Base-by-base conservation (phyloP, 2,113 vertebrate species). In the Pluvialis apricaria region DNA sequence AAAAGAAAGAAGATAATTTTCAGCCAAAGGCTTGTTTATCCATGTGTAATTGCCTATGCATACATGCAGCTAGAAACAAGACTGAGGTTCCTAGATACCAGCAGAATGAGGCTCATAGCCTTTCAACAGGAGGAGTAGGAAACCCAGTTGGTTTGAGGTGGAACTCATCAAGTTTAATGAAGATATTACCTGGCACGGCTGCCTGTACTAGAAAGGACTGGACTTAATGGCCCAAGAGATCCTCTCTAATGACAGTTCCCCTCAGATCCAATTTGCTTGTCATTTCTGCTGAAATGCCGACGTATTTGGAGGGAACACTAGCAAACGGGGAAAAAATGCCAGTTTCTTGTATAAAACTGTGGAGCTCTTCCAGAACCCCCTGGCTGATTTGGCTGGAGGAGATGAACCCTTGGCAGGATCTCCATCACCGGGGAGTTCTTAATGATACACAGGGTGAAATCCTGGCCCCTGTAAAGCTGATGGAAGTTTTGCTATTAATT, bases 351-450 rank as follows among this genome's bases (percentile, higher is more conserved):
- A 83, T 38, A 73, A 90, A 93, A 78, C 57, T 25, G 49, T 93
- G 92, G 96, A 94, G 52, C 10, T 62, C 38, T 93, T 94, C 88
- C 96, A 70, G 9, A 92, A 70, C 25, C 66, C 84, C 55, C 71
- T 58, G 72, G 57, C 49, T 86, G 86, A 71, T 14, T 78, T 19
- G 13, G 58, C 54, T 66, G 73, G 14, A 82, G 55, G 76, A 97
- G 83, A 76, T 44, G 55, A 94, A 86, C 87, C 24, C 19, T 78
- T 71, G 75, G 88, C 80, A 89, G 83, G 58, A 90, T 87, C 83
- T 94, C 58, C 57, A 42, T 54, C 84, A 38, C 40, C 38, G 24
- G n/a, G 82, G 31, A 62, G 58, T 77, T 72, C 79, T 87, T 90
- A 87, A n/a, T 7, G 21, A 82, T 20, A 28, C 66, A 51, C 69